Evolutionary conservation across 53 echinoderm and acorn worm genomes (phyloP).

Genomic region (Apostichopus leukothele): DNA sequence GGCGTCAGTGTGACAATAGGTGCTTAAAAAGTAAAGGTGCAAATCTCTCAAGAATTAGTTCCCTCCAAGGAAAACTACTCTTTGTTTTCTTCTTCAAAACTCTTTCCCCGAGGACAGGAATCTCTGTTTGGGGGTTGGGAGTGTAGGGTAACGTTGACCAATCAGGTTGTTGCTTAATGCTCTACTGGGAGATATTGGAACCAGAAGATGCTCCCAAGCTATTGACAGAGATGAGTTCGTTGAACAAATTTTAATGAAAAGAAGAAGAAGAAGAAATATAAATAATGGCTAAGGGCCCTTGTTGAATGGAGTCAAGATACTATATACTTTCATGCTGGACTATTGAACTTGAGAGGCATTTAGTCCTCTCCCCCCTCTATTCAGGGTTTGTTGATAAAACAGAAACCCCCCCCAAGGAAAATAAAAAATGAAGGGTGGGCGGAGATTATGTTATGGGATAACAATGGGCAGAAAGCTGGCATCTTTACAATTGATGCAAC

Average conservation of each 20-base stretch:
- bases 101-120: too few relatives aligned
- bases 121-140: neutral
- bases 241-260: constrained; percentile 12
- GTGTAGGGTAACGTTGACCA: neutral
- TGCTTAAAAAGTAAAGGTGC: neutral
- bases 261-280: neutral
- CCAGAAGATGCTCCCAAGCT: neutral
- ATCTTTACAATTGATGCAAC: constrained; percentile 15
- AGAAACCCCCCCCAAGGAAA: constrained; percentile 7
- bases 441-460: constrained; percentile 23
- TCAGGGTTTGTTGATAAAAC: constrained; percentile 12
- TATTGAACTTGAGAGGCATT: constrained; percentile 30
- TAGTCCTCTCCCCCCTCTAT: constrained; percentile 3
- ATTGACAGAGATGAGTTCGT: constrained; percentile 31
- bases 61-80: neutral
- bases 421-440: neutral
- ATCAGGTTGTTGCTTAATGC: neutral
- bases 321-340: neutral
- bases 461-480: constrained; percentile 19
- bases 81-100: too few relatives aligned
- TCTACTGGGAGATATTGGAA: neutral
- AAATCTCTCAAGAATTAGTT: neutral
- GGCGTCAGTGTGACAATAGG: neutral
- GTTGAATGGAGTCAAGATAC: constrained; percentile 41
- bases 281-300: constrained; percentile 14